These are phyloP conservation scores for Anadara kagoshimensis DNA, from an alignment of 1,140 invertebrate species.

Conservation along the genomic window DNA sequence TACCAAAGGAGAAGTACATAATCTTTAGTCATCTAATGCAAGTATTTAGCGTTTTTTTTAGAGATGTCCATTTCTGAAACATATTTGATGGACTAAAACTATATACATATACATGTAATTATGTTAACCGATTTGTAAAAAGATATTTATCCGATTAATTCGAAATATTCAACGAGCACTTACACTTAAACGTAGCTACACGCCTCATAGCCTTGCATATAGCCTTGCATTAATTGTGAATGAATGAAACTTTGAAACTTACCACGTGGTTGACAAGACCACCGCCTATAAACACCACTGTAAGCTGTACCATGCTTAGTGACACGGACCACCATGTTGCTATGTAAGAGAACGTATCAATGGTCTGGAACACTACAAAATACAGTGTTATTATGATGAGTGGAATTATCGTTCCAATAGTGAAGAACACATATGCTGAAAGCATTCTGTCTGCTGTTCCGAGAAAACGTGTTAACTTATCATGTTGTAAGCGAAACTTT, in stretches of 20 bases:
- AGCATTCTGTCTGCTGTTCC: constrained; percentile 27
- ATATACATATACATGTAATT: no score
- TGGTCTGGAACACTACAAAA: constrained; percentile 33
- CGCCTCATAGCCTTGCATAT: no score
- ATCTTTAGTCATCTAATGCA: no score
- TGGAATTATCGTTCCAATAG: constrained; percentile 36
- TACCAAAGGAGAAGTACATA: no score
- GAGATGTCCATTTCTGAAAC: no score
- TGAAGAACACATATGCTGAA: constrained; percentile 29
- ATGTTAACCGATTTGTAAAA: no score
- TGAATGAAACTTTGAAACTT: constrained; percentile 6
- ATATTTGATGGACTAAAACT: no score
- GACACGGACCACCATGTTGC: constrained; percentile 43
- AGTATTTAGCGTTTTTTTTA: no score
- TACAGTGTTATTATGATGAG: constrained; percentile 43
- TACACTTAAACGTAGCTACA: no score
- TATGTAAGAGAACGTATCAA: constrained; percentile 32
- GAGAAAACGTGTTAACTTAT: constrained; percentile 11
- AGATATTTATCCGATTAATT: no score
- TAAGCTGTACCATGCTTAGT: constrained; percentile 33
- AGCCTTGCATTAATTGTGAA: no score
- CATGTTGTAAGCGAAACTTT: constrained; percentile 17
- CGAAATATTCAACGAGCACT: no score
- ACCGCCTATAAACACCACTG: constrained; percentile 33
- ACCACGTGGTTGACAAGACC: constrained; percentile 41